Conservation (phyloP, 2,888 invertebrate species). For the Mamestra brassicae region DNA sequence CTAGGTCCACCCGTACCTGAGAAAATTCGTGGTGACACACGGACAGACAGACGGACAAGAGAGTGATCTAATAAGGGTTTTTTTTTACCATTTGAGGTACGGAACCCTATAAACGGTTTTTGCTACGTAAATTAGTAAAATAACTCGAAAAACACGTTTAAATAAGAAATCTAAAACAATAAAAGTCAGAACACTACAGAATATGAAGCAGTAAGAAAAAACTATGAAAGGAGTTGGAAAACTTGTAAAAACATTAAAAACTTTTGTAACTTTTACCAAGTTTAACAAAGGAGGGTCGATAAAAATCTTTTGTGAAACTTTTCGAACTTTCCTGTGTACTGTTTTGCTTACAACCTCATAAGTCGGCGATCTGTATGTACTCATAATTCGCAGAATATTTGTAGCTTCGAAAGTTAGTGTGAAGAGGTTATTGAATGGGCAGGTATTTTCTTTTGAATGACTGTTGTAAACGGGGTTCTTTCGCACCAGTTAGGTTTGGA, state of each 20-base stretch:
- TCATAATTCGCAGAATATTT: conserved; percentile 32
- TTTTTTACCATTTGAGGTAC: too few relatives aligned
- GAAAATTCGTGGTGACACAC: too few relatives aligned
- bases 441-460: neutral
- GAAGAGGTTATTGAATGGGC: neutral
- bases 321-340: conserved; percentile 58
- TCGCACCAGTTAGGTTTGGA: neutral
- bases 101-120: neutral
- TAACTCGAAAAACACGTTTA: conserved; percentile 22
- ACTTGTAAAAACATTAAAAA: conserved; percentile 59
- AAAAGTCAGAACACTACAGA: conserved; percentile 37
- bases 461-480: neutral
- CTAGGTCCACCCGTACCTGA: too few relatives aligned
- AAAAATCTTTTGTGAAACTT: conserved; percentile 66
- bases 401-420: neutral
- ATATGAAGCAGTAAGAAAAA: conserved; percentile 58
- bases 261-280: conserved; percentile 55
- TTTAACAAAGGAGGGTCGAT: conserved; percentile 63
- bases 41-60: too few relatives aligned
- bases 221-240: conserved; percentile 56
- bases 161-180: conserved; percentile 8
- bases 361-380: conserved; percentile 48
- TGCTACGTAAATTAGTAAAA: neutral
- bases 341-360: conserved; percentile 62
- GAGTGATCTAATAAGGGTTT: too few relatives aligned